Evolutionary conservation across 2,113 vertebrate species (phyloP).

Genomic region (Pionites leucogaster): DNA sequence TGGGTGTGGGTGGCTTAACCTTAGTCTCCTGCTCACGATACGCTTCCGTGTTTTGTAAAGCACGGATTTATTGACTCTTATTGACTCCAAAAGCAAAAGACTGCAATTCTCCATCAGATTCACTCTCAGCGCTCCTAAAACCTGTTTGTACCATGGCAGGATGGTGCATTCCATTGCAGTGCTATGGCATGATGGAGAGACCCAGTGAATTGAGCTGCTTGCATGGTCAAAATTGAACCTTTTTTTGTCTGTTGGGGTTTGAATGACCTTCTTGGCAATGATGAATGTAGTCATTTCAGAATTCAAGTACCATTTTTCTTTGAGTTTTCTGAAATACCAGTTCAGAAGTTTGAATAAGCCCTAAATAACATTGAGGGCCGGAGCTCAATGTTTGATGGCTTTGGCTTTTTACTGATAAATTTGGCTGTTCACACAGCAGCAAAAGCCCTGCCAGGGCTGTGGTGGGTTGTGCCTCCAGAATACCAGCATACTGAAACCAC

Average conservation of each 20-base stretch:
- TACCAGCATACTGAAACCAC: neutral
- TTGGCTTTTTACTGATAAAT: neutral
- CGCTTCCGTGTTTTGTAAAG: neutral
- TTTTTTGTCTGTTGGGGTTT: neutral
- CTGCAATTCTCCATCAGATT: neutral
- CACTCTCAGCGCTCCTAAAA: neutral
- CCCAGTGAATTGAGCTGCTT: neutral
- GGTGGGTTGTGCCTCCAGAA: neutral
- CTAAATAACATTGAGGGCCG: neutral
- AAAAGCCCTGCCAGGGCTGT: neutral
- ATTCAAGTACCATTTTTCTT: neutral
- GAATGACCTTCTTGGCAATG: neutral
- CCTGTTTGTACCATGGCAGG: neutral
- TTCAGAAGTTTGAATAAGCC: neutral
- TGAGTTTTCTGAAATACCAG: neutral
- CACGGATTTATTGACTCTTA: neutral
- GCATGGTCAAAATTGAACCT: neutral
- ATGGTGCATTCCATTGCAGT: neutral
- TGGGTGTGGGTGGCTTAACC: neutral
- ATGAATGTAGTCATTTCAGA: neutral
- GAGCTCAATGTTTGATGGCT: neutral
- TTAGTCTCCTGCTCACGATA: neutral
- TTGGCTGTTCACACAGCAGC: neutral
- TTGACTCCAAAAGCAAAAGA: neutral
- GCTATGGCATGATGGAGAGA: neutral